Conservation (phyloP, 2,113 vertebrate species). For the Morone chrysops region DNA sequence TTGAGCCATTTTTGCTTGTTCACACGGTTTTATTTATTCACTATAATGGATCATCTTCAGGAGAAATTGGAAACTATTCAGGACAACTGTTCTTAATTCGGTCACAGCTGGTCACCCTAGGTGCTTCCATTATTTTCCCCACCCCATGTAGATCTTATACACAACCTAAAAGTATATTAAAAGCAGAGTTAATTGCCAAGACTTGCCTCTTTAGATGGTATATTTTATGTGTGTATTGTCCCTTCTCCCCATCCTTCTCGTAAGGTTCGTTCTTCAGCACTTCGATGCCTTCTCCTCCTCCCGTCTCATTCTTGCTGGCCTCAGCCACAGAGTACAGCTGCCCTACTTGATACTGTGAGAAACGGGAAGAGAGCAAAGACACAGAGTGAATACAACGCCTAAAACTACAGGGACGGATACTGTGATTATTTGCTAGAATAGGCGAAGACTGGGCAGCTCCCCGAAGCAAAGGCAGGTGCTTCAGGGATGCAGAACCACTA, state of each 20-base stretch:
- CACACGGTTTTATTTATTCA: no score
- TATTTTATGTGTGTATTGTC: conserved; percentile 97
- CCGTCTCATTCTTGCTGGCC: conserved; percentile 98
- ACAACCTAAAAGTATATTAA: no score
- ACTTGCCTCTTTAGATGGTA: conserved; percentile 92
- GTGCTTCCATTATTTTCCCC: background rate
- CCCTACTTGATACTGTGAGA: conserved; percentile 93
- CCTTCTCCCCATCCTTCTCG: conserved; percentile 95
- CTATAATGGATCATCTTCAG: no score
- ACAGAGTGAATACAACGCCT: background rate
- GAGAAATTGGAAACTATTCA: no score
- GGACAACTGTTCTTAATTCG: no score
- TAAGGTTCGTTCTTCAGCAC: conserved; percentile 97
- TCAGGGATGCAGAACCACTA: background rate
- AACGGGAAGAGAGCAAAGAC: conserved; percentile 1
- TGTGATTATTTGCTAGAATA: conserved; percentile 6
- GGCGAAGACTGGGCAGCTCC: background rate
- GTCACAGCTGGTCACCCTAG: no score
- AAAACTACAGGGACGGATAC: conserved; percentile 1
- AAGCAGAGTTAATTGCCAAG: background rate
- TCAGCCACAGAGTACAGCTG: conserved; percentile 97
- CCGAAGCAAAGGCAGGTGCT: conserved; percentile 1
- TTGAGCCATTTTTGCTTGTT: no score
- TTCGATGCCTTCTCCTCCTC: conserved; percentile 97
- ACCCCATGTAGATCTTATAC: background rate